Evolutionary conservation across 1,140 invertebrate genomes (phyloP).

Genomic region (Penaeus vannamei): DNA sequence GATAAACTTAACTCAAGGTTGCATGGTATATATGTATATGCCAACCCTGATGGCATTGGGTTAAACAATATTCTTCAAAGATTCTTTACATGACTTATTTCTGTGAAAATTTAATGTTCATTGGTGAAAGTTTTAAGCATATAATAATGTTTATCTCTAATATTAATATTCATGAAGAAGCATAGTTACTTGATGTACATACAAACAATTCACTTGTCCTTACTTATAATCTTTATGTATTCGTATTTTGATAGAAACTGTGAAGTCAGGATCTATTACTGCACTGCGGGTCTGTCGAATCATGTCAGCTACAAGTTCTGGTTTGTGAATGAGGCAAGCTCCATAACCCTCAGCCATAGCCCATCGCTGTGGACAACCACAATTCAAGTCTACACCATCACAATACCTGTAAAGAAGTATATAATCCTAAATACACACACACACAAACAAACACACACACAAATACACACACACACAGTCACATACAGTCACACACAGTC

Average conservation of each 20-base stretch:
- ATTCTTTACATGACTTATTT: too few species aligned
- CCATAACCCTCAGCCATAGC: conserved; percentile 93
- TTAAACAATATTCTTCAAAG: too few species aligned
- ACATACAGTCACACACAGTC: not conserved
- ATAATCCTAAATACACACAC: not conserved
- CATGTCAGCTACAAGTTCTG: conserved; percentile 87
- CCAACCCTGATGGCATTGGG: too few species aligned
- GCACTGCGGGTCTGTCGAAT: conserved; percentile 82
- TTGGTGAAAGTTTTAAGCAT: not conserved
- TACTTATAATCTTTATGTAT: conserved; percentile 76
- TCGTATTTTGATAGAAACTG: conserved; percentile 94
- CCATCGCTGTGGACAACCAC: conserved; percentile 97
- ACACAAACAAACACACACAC: too few species aligned
- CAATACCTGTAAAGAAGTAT: conserved; percentile 47
- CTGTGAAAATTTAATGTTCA: too few species aligned
- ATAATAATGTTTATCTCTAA: not conserved
- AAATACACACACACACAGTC: not conserved
- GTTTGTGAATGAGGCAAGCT: conserved; percentile 85
- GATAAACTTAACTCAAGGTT: too few species aligned
- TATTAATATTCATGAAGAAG: too few species aligned
- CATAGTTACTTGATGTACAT: not conserved
- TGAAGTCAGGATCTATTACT: conserved; percentile 81
- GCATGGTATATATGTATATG: too few species aligned
- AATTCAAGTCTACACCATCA: conserved; percentile 71
- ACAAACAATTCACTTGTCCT: not conserved